A percentile compares a stretch with the other conserved stretches of the same genome.
Conservation (phyloP, 2,888 invertebrate genomes). For the Epinotia brunnichana region DNA sequence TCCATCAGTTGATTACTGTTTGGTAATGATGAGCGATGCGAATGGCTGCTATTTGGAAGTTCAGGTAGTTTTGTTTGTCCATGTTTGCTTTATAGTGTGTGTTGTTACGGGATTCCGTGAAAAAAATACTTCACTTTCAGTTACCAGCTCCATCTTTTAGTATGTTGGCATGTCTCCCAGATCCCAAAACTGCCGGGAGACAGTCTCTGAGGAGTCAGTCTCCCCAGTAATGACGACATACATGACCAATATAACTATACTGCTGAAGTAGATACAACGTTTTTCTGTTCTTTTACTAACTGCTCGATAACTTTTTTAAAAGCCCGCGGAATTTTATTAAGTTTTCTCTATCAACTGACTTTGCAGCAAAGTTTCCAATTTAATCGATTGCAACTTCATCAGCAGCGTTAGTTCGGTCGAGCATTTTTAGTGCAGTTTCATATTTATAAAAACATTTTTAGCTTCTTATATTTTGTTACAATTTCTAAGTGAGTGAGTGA, state of each 20-base stretch:
- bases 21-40: slow-evolving; percentile 9
- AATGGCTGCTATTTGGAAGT: slow-evolving; percentile 7
- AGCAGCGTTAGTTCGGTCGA: slow-evolving; percentile 4
- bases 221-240: too few relatives aligned
- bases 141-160: too few relatives aligned
- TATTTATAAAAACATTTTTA: background rate
- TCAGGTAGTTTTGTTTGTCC: background rate
- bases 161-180: too few relatives aligned
- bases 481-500: too few relatives aligned
- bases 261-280: too few relatives aligned
- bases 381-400: background rate
- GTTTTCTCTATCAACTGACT: background rate
- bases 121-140: too few relatives aligned
- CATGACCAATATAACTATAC: too few relatives aligned
- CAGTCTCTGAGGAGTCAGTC: too few relatives aligned
- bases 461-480: too few relatives aligned
- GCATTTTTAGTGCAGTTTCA: background rate
- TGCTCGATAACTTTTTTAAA: background rate
- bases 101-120: too few relatives aligned
- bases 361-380: slow-evolving; percentile 1
- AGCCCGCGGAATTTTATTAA: background rate
- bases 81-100: too few relatives aligned
- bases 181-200: too few relatives aligned
- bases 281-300: background rate
- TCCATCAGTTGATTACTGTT: slow-evolving; percentile 16